Evolutionary conservation across 2,113 vertebrate genomes (phyloP).

Genomic region (Nycticebus coucang): DNA sequence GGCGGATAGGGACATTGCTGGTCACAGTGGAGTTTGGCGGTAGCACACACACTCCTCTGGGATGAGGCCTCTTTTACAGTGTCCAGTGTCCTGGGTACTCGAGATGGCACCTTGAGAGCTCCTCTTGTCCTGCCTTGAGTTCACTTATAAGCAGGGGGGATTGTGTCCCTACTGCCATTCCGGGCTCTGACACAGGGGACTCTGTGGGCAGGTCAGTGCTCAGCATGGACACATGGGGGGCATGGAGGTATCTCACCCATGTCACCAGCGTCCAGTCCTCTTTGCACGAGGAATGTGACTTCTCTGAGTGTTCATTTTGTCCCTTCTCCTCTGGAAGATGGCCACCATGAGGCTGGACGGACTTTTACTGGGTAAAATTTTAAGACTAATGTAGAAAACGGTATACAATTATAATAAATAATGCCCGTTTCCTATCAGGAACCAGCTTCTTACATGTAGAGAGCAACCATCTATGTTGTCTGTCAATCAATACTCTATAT

Average conservation of each 20-base stretch:
- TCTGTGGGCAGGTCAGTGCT: accelerated
- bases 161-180: accelerated
- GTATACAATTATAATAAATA: neutral
- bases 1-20: accelerated
- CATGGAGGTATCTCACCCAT: neutral
- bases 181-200: accelerated
- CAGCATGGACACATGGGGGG: accelerated
- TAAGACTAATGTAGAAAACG: neutral
- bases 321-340: neutral
- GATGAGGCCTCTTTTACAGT: neutral
- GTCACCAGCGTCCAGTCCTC: neutral
- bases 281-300: neutral
- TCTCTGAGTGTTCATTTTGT: neutral
- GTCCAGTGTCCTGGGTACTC: neutral
- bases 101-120: neutral
- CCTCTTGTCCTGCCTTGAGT: neutral
- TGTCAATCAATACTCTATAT: neutral
- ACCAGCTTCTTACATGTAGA: neutral
- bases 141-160: neutral
- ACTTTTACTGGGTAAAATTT: neutral
- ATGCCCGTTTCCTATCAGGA: neutral
- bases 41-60: accelerated
- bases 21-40: neutral
- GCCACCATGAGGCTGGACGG: accelerated
- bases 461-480: neutral